Conservation (phyloP, 2,888 invertebrate genomes). For the Temnothorax unifasciatus region DNA sequence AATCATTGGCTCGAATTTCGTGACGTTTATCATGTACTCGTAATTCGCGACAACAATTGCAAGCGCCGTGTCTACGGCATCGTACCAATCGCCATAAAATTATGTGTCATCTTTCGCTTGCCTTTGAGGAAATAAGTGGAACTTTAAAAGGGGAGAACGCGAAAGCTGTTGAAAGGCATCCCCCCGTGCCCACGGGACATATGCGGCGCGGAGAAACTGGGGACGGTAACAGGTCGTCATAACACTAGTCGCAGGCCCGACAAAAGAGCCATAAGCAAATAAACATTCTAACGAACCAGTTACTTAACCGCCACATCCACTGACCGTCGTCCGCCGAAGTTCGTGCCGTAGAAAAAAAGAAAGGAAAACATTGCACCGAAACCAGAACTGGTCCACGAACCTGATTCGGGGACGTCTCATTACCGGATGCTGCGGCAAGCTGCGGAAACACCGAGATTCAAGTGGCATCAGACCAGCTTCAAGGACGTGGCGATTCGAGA, state of each 20-base stretch:
- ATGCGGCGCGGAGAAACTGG: constrained; percentile 74
- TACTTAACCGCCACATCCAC: constrained; percentile 81
- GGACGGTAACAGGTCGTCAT: constrained; percentile 84
- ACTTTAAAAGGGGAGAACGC: constrained; percentile 58
- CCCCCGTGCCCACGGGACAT: constrained; percentile 71
- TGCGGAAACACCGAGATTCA: constrained; percentile 78
- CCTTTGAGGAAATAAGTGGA: constrained; percentile 60
- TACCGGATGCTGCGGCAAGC: constrained; percentile 79
- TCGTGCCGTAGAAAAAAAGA: constrained; percentile 50
- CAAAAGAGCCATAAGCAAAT: constrained; percentile 84
- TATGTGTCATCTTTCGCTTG: constrained; percentile 4
- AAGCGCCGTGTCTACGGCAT: neutral
- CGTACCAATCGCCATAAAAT: neutral
- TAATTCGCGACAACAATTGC: neutral
- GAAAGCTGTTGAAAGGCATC: constrained; percentile 72
- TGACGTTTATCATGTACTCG: neutral
- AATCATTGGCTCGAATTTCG: neutral
- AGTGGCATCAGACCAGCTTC: constrained; percentile 72
- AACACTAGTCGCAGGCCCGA: constrained; percentile 82
- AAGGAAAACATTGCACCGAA: constrained; percentile 75
- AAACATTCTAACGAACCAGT: constrained; percentile 86
- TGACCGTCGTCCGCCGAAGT: constrained; percentile 73
- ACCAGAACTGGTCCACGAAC: constrained; percentile 75
- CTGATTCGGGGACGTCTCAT: constrained; percentile 73
- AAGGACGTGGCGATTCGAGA: constrained; percentile 70